Conservation (phyloP, 2,888 invertebrate genomes). For the Dryococelus australis region DNA sequence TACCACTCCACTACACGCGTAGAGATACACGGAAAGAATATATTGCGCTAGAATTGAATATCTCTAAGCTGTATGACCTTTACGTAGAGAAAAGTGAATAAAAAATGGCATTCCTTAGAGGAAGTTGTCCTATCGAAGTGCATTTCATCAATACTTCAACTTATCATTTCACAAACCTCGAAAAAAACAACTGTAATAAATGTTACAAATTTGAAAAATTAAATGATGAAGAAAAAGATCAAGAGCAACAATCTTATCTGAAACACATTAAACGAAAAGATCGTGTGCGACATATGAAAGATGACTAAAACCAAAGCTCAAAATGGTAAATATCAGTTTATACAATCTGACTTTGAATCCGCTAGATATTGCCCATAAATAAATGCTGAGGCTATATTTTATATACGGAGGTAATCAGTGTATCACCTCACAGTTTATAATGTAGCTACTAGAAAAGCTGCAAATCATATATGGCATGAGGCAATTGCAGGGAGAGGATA, state of each 20-base stretch:
- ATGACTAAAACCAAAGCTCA: too few relatives aligned
- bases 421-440: constrained; percentile 12
- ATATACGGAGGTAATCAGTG: too few relatives aligned
- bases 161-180: not conserved
- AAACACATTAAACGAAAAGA: not conserved
- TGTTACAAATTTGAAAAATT: too few relatives aligned
- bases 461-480: not conserved
- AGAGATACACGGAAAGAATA: not conserved
- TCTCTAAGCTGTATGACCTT: not conserved
- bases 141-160: too few relatives aligned
- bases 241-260: too few relatives aligned
- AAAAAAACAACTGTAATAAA: too few relatives aligned
- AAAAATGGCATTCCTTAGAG: not conserved
- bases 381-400: not conserved
- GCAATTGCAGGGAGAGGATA: too few relatives aligned
- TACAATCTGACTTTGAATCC: constrained; percentile 18
- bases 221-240: not conserved
- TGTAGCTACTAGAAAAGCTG: constrained; percentile 4
- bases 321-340: not conserved
- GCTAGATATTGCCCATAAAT: not conserved
- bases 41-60: not conserved
- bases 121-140: not conserved
- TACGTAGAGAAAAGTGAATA: not conserved
- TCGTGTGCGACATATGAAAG: too few relatives aligned
- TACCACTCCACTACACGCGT: too few relatives aligned